Percentiles rank a stretch among this genome's conserved stretches.
These are phyloP conservation scores for Agriopis aurantiaria DNA, from an alignment of 2,888 invertebrate species.

Conservation along the genomic window DNA sequence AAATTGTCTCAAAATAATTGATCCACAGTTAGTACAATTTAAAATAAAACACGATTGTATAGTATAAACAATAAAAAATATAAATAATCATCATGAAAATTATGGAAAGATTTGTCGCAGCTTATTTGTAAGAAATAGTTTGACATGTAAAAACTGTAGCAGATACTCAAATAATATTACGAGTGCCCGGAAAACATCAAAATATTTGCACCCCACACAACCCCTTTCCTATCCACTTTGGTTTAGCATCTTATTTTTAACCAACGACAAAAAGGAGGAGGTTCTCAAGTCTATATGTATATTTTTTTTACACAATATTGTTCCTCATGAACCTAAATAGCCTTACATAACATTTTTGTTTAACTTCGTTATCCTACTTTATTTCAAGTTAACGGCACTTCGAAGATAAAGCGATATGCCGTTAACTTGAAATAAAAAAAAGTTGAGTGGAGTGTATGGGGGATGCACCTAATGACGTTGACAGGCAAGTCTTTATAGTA, in stretches of 20 bases:
- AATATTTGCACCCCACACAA: background rate
- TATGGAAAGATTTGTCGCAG: slow-evolving; percentile 56
- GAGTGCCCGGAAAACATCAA: background rate
- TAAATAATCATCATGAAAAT: slow-evolving; percentile 62
- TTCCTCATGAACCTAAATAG: no score
- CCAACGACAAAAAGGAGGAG: no score
- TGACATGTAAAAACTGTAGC: slow-evolving; percentile 34
- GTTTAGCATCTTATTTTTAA: no score
- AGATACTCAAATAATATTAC: slow-evolving; percentile 33
- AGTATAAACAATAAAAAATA: slow-evolving; percentile 65
- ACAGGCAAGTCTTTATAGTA: background rate
- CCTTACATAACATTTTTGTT: no score
- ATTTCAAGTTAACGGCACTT: no score
- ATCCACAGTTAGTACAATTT: slow-evolving; percentile 69
- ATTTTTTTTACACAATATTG: no score
- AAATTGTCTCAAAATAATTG: slow-evolving; percentile 74
- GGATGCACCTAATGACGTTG: background rate
- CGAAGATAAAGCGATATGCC: no score
- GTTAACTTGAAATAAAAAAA: no score
- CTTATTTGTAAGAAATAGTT: slow-evolving; percentile 49
- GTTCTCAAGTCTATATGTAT: no score
- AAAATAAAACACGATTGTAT: slow-evolving; percentile 51
- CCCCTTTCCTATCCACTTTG: background rate
- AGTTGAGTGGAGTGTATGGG: background rate
- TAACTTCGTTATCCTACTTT: no score